phyloP scores from a whole-genome alignment of 2,113 vertebrate genomes.

The Muntiacus muntjak region DNA sequence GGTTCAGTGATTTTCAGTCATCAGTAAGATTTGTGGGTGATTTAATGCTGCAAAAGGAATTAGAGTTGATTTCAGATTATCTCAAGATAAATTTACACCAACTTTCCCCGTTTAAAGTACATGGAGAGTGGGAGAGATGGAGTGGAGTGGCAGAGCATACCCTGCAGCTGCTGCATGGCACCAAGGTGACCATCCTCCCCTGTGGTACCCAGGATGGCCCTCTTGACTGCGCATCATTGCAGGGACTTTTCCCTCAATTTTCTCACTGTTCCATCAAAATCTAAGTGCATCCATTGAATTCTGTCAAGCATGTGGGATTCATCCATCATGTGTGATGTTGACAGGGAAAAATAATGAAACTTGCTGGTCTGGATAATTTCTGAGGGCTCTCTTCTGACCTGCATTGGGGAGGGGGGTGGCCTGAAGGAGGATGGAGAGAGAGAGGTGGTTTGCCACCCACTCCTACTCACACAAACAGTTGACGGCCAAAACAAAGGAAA shows the following conservation, averaged over 20 bases:
- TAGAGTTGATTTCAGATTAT: not conserved
- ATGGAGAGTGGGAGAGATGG: not conserved
- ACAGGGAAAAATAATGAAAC: not conserved
- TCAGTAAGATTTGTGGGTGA: not conserved
- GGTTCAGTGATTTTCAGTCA: not conserved
- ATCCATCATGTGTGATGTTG: not conserved
- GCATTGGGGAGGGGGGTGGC: accelerated
- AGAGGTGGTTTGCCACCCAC: too few species aligned
- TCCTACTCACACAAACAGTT: not conserved
- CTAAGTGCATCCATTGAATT: not conserved
- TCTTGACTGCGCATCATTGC: too few species aligned
- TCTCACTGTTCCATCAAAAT: not conserved
- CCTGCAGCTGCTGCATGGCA: accelerated
- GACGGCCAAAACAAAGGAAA: not conserved
- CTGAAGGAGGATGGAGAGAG: not conserved
- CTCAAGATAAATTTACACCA: not conserved
- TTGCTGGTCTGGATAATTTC: not conserved
- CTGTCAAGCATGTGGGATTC: not conserved
- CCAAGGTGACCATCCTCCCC: accelerated
- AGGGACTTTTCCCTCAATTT: not conserved
- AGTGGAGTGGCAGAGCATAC: accelerated
- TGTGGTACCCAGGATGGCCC: not conserved
- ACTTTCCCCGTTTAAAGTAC: not conserved
- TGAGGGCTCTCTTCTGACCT: not conserved
- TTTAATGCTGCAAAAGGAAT: not conserved